Conservation (phyloP, 2,888 invertebrate genomes). For the Stenchaetothrips biformis region DNA sequence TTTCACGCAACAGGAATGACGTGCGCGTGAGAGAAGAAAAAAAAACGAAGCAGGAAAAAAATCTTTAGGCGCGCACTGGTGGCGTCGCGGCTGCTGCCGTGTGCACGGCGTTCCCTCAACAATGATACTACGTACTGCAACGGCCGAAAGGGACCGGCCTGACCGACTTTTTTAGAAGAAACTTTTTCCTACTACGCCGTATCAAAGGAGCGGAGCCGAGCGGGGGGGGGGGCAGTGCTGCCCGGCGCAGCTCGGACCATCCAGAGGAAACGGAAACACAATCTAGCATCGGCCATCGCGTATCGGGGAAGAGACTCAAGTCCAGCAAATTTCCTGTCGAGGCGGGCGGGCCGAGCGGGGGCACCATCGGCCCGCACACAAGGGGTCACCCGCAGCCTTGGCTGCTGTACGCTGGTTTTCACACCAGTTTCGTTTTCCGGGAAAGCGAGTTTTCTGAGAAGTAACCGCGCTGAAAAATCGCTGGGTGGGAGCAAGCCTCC, state of each 20-base stretch:
- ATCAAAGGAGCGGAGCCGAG: background rate
- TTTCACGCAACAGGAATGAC: too few relatives aligned
- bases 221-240: background rate
- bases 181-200: too few relatives aligned
- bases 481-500: too few relatives aligned
- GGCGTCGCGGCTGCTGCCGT: too few relatives aligned
- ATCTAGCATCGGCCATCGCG: slow-evolving; percentile 11
- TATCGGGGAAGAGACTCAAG: slow-evolving; percentile 6
- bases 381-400: background rate
- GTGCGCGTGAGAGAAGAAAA: too few relatives aligned
- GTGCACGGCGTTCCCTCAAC: too few relatives aligned
- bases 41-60: too few relatives aligned
- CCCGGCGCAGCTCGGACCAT: background rate
- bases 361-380: background rate
- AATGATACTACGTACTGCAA: too few relatives aligned
- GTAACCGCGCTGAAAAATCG: too few relatives aligned
- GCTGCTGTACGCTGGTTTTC: background rate
- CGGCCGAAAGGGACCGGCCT: background rate
- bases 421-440: too few relatives aligned
- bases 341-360: background rate
- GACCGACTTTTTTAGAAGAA: background rate
- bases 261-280: background rate
- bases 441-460: too few relatives aligned
- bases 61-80: too few relatives aligned
- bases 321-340: slow-evolving; percentile 18